Evolutionary conservation across 2,888 invertebrate genomes (phyloP).

Genomic region (Plebejus argus): DNA sequence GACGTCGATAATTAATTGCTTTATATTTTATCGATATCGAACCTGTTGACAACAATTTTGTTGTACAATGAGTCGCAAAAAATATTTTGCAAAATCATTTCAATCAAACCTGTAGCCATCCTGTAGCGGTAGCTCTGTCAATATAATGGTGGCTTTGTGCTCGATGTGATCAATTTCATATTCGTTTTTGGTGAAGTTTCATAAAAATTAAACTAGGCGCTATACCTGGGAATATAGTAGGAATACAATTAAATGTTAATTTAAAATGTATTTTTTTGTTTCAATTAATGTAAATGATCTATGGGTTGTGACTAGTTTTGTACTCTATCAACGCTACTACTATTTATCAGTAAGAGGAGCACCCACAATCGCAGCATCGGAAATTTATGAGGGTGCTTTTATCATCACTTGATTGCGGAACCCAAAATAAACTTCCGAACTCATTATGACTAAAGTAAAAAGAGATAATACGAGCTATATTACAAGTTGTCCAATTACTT

Average conservation of each 20-base stretch:
- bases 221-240: too few relatives aligned
- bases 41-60: slow-evolving; percentile 3
- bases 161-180: neutral
- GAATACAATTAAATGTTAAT: too few relatives aligned
- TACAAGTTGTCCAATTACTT: neutral
- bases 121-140: neutral
- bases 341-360: neutral
- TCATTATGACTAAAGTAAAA: slow-evolving; percentile 9
- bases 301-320: neutral
- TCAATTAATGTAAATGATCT: neutral
- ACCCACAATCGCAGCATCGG: neutral
- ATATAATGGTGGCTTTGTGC: neutral
- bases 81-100: neutral
- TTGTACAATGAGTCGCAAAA: neutral
- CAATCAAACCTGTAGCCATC: neutral
- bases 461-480: neutral
- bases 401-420: neutral
- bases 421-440: slow-evolving; percentile 7
- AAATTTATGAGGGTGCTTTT: slow-evolving; percentile 14
- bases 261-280: too few relatives aligned
- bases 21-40: neutral
- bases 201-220: neutral
- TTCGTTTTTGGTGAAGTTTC: neutral
- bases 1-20: neutral
- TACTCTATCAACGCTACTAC: neutral